Evolutionary conservation across 1,140 invertebrate species (phyloP), one percentile per base, ranked within the genome.

Genomic region (Drosophila pseudoobscura): DNA sequence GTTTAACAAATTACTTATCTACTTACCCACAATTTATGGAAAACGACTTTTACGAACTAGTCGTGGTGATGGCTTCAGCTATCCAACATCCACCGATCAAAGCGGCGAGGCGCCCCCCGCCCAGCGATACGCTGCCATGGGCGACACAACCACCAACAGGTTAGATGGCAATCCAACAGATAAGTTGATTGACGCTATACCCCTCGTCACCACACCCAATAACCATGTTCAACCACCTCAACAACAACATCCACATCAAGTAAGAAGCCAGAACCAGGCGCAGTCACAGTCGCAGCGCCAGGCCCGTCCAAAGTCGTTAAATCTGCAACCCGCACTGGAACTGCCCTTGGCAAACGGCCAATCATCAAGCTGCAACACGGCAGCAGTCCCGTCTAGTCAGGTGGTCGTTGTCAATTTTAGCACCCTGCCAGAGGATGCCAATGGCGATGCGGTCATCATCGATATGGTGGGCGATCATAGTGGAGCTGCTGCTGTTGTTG

Each of bases 21-120:
- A 74, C 71, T 88, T 75, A 84, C 79, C 92, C 89, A 92, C 92
- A 70, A 75, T 39, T 24, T 39, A 62, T 46, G 43, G n/a, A 54
- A 31, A 54, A 24, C 53, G 60, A 13, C 35, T 39, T 13, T 11
- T 13, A 2, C 35, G 65, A 58, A 94, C 91, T 94, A 98, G 97
- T 95, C 93, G 95, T 92, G 97, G 96, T 91, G 96, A 98, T 93
- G 97, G 97, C 92, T 94, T 96, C 92, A 94, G 94, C 92, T 98
- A 94, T 94, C 96, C 96, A 72, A 95, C 96, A 91, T 94, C 96
- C 74, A 95, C 96, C 90, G 95, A 96, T 63, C 94, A 95, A 74
- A 94, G 95, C 91, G 95, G 82, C 20, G 50, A 46, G 13, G 80
- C 91, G 92, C 45, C 51, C 8, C 46, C 55, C 29, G 85, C 89